Conservation (phyloP, 2,888 invertebrate genomes). For the Coenonympha arcania region DNA sequence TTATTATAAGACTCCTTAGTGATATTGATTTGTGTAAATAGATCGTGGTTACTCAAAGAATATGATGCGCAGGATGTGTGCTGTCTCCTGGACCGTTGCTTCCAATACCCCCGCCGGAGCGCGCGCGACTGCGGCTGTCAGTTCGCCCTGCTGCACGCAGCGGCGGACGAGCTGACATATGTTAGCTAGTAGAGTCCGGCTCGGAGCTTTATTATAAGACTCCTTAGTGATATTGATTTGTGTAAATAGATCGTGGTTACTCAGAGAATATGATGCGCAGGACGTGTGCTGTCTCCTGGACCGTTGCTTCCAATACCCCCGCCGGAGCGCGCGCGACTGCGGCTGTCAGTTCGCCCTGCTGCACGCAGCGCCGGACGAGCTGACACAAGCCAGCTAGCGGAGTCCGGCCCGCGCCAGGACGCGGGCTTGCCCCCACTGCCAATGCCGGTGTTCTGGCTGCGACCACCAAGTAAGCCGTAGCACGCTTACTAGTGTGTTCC, state of each 20-base stretch:
- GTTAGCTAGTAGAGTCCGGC: constrained; percentile 75
- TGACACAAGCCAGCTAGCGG: constrained; percentile 74
- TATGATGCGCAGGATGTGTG: constrained; percentile 82
- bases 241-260: constrained; percentile 34
- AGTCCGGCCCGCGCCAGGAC: constrained; percentile 62
- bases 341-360: constrained; percentile 92
- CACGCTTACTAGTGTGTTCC: constrained; percentile 54
- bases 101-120: constrained; percentile 85
- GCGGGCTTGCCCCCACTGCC: constrained; percentile 70
- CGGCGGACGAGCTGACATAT: constrained; percentile 75
- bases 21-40: too few relatives aligned
- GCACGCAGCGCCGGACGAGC: constrained; percentile 84
- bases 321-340: constrained; percentile 86
- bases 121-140: constrained; percentile 92
- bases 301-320: constrained; percentile 90
- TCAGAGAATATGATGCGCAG: constrained; percentile 72
- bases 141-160: constrained; percentile 90
- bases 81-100: constrained; percentile 91
- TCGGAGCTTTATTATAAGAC: too few relatives aligned
- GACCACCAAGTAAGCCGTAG: constrained; percentile 70
- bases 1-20: too few relatives aligned
- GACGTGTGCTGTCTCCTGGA: constrained; percentile 91
- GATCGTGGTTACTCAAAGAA: constrained; percentile 49
- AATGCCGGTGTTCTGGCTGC: constrained; percentile 67
- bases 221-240: too few relatives aligned